Evolutionary conservation across 2,113 vertebrate species (phyloP).

Genomic region (Piprites chloris): DNA sequence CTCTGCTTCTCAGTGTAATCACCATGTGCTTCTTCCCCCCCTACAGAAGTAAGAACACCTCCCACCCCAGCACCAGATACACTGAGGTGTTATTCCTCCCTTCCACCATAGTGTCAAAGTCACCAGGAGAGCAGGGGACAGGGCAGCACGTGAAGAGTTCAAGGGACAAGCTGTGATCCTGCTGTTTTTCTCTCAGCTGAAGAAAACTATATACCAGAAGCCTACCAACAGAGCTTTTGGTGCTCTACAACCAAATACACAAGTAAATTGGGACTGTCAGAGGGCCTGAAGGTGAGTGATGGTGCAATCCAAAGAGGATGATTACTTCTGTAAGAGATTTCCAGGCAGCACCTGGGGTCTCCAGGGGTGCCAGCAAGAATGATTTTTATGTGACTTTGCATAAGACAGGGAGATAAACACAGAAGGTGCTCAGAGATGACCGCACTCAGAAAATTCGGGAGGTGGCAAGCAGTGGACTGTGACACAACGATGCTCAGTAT

Average conservation of each 20-base stretch:
- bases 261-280: conserved; percentile 31
- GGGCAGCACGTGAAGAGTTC: not conserved
- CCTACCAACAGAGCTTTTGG: not conserved
- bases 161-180: not conserved
- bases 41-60: not conserved
- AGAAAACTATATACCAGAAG: not conserved
- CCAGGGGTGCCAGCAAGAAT: not conserved
- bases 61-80: not conserved
- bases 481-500: not conserved
- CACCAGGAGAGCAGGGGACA: not conserved
- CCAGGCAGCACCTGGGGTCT: conserved; percentile 5
- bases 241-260: not conserved
- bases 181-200: not conserved
- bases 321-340: conserved; percentile 26
- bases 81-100: not conserved
- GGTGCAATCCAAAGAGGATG: conserved; percentile 5
- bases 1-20: not conserved
- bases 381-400: not conserved
- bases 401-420: not conserved
- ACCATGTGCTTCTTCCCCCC: not conserved
- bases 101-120: not conserved
- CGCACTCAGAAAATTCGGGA: not conserved
- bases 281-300: not conserved
- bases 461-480: not conserved
- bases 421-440: not conserved